These are phyloP conservation scores for Amphiprion percula DNA, from an alignment of 2,113 vertebrate genomes.

Conservation along the genomic window DNA sequence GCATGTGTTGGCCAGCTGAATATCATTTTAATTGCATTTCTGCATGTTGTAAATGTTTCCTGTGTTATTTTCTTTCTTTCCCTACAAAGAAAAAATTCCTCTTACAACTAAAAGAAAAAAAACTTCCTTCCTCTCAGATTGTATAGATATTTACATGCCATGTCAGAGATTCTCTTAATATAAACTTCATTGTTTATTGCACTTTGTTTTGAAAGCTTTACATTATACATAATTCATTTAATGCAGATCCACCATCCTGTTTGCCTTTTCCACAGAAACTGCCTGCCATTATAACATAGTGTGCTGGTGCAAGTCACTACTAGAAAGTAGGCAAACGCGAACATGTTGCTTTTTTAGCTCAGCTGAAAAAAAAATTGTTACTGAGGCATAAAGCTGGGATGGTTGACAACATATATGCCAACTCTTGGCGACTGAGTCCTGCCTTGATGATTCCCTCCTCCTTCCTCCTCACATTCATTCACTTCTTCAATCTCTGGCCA, in stretches of 20 bases:
- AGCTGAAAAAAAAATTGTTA: slow-evolving; percentile 45
- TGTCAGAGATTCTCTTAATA: slow-evolving; percentile 30
- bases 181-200: slow-evolving; percentile 42
- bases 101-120: slow-evolving; percentile 6
- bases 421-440: slow-evolving; percentile 41
- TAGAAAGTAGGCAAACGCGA: slow-evolving; percentile 36
- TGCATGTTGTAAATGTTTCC: slow-evolving; percentile 10
- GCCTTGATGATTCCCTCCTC: slow-evolving; percentile 41
- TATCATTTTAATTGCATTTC: slow-evolving; percentile 47
- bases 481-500: slow-evolving; percentile 45
- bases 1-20: slow-evolving; percentile 25
- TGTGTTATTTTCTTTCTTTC: not conserved
- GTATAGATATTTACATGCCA: slow-evolving; percentile 49
- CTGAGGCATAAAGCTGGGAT: slow-evolving; percentile 45
- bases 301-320: slow-evolving; percentile 28
- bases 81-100: not conserved
- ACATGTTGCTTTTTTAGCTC: slow-evolving; percentile 29
- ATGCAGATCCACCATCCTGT: slow-evolving; percentile 34
- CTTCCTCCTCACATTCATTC: slow-evolving; percentile 52
- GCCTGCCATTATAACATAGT: slow-evolving; percentile 21
- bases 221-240: slow-evolving; percentile 58
- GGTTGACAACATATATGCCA: slow-evolving; percentile 59
- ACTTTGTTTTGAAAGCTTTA: slow-evolving; percentile 53
- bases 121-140: slow-evolving; percentile 32
- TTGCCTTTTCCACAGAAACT: slow-evolving; percentile 38